Conservation (phyloP, 2,888 invertebrate species). For the Phalera bucephala region DNA sequence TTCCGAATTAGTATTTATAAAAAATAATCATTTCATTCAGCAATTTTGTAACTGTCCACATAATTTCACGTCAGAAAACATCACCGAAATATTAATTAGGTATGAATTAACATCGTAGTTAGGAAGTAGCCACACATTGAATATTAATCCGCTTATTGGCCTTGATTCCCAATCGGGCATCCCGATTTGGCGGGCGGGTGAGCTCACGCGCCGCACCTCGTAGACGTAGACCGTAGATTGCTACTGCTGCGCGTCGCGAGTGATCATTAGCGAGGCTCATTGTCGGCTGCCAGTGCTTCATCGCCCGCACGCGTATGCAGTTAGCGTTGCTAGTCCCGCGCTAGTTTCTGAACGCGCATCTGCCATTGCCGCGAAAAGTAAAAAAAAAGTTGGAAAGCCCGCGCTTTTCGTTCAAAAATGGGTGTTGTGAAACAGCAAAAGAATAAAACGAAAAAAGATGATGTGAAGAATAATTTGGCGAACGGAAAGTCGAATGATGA, state of each 20-base stretch:
- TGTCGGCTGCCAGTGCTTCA: conserved; percentile 63
- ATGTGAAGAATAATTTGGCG: conserved; percentile 47
- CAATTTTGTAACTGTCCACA: conserved; percentile 17
- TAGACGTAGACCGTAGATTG: conserved; percentile 37
- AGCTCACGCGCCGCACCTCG: conserved; percentile 66
- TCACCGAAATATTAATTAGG: conserved; percentile 63
- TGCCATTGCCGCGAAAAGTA: conserved; percentile 49
- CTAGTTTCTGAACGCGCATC: conserved; percentile 78
- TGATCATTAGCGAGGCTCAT: conserved; percentile 52
- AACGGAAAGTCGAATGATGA: conserved; percentile 64
- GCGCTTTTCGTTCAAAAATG: conserved; percentile 56
- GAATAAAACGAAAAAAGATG: conserved; percentile 56
- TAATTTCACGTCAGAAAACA: conserved; percentile 46
- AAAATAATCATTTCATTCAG: conserved; percentile 2
- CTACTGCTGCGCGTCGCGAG: conserved; percentile 41
- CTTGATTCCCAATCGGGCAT: conserved; percentile 78
- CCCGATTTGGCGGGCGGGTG: conserved; percentile 66
- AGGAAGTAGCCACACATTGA: conserved; percentile 61
- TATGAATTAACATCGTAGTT: conserved; percentile 66
- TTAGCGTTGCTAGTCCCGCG: conserved; percentile 75
- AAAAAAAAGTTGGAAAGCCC: conserved; percentile 31
- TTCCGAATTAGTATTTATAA: too few species aligned
- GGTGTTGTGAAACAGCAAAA: conserved; percentile 73
- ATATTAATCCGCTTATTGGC: conserved; percentile 72
- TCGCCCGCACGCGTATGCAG: conserved; percentile 71